Evolutionary conservation across 2,888 invertebrate species (phyloP).

Genomic region (Diadegma fenestrale): DNA sequence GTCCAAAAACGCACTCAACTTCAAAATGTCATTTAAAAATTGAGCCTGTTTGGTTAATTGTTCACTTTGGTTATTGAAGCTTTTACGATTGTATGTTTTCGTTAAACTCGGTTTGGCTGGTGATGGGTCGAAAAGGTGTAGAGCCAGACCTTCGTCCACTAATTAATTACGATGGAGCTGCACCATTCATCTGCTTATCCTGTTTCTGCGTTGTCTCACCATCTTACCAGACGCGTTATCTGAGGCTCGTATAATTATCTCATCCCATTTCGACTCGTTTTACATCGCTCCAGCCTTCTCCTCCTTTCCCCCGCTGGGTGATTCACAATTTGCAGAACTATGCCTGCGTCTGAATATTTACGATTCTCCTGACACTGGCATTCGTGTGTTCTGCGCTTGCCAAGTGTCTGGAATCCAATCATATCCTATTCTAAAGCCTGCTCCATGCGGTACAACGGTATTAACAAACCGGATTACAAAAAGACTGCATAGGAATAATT

Average conservation of each 20-base stretch:
- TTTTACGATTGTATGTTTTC: background rate
- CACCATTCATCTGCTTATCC: slow-evolving; percentile 32
- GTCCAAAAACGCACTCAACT: background rate
- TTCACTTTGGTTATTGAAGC: background rate
- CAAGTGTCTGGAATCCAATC: background rate
- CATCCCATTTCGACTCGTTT: slow-evolving; percentile 27
- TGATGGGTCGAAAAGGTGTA: slow-evolving; percentile 11
- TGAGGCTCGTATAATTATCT: slow-evolving; percentile 65
- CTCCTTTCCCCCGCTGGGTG: background rate
- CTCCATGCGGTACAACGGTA: background rate
- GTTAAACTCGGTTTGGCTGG: background rate
- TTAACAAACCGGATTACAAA: slow-evolving; percentile 2
- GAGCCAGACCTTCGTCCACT: slow-evolving; percentile 9
- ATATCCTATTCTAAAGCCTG: background rate
- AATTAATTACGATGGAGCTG: slow-evolving; percentile 41
- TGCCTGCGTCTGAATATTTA: slow-evolving; percentile 31
- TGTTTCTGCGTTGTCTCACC: slow-evolving; percentile 24
- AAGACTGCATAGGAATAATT: background rate
- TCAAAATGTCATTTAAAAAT: background rate
- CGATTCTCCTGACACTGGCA: slow-evolving; percentile 15
- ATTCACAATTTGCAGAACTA: slow-evolving; percentile 17
- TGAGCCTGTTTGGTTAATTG: background rate
- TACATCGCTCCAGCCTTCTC: background rate
- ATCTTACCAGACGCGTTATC: slow-evolving; percentile 51
- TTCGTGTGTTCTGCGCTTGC: background rate